Percentiles rank a stretch among this genome's conserved stretches.
Conservation (phyloP, 2,888 invertebrate genomes). For the Didymodactylos carnosus region DNA sequence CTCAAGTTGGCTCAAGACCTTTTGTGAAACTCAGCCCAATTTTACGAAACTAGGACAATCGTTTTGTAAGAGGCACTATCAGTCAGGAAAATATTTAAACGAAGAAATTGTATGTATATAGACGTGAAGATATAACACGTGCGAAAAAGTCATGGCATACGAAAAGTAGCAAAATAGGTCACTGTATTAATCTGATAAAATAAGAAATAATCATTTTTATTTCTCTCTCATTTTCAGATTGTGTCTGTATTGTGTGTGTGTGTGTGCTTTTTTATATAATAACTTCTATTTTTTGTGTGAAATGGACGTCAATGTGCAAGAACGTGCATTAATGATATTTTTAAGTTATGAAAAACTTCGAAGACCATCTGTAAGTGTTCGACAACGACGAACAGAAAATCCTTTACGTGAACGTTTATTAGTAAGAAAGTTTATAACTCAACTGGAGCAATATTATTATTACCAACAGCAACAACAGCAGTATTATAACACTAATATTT, state of each 20-base stretch:
- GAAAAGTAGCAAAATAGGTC: no score
- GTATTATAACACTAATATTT: no score
- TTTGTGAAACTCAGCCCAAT: no score
- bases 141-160: no score
- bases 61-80: no score
- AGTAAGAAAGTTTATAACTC: background rate
- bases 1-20: no score
- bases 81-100: no score
- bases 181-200: no score
- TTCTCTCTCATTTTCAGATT: background rate
- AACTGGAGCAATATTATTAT: background rate
- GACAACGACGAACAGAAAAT: background rate
- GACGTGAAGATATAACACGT: no score
- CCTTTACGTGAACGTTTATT: background rate
- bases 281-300: background rate
- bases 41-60: no score
- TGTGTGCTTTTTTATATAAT: background rate
- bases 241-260: background rate
- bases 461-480: background rate
- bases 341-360: background rate
- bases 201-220: background rate
- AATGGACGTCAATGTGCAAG: background rate
- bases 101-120: no score
- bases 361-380: background rate
- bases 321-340: background rate